Percentiles rank a stretch among this genome's conserved stretches.
These are phyloP conservation scores for Antrozous pallidus DNA, from an alignment of 2,797 vertebrate species.

Conservation along the genomic window DNA sequence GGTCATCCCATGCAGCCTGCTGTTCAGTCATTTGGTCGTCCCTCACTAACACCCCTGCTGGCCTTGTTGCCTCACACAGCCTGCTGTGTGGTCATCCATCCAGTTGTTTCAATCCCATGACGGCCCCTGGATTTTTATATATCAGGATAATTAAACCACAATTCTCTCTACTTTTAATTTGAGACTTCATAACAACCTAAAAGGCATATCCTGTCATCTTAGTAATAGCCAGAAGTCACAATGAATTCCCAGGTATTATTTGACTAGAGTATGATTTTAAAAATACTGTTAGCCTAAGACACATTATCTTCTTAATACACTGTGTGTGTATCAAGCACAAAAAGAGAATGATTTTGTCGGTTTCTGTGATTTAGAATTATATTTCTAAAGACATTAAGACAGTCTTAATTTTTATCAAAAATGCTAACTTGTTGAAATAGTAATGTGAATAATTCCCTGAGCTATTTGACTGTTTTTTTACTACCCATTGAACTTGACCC, in stretches of 20 bases:
- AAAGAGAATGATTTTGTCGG: background rate
- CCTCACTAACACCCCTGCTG: too few species aligned
- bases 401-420: conserved; percentile 70
- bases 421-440: conserved; percentile 74
- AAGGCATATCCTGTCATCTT: background rate
- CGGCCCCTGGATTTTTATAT: too few species aligned
- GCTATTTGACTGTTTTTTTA: conserved; percentile 71
- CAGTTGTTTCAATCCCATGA: too few species aligned
- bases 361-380: conserved; percentile 38
- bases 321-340: background rate
- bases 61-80: too few species aligned
- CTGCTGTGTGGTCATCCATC: too few species aligned
- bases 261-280: conserved; percentile 45
- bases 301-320: background rate
- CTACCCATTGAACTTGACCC: conserved; percentile 83
- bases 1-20: too few species aligned
- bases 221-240: background rate
- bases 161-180: conserved; percentile 25
- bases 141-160: background rate
- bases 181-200: background rate
- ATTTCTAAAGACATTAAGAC: conserved; percentile 57
- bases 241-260: background rate
- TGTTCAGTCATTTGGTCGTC: too few species aligned
- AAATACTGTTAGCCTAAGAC: background rate
- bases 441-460: conserved; percentile 78